Evolutionary conservation across 2,888 invertebrate genomes (phyloP), one percentile per base, ranked within the genome.

Genomic region (Pristionchus entomophagus): DNA sequence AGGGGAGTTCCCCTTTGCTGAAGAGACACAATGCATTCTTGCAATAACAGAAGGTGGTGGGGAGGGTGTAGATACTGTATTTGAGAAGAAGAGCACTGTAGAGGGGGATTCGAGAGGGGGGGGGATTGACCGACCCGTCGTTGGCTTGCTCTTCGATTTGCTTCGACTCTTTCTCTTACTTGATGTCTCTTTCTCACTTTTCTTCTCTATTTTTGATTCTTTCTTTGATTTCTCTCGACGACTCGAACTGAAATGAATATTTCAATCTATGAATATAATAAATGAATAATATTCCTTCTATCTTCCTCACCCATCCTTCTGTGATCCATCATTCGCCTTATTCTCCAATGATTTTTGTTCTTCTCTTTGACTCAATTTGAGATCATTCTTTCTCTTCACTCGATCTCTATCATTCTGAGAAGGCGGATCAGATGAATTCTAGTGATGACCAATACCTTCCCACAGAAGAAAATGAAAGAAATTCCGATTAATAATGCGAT

Each of bases 401-500:
- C 69, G 69, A 69, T 69, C 69, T 69, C 69, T 35, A 38, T 69
- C 69, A 19, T 69, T 69, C 69, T 69, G 5, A 69, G 38, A 5
- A 26, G 29, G 2, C 22, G 5, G 22, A 69, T 22, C 6, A 69
- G n/a, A 32, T 38, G 19, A 5, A 69, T 8, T 19, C 4, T 5
- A 38, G 19, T 0, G 38, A 38, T 29, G 69, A 12, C 12, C 12
- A 17, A 3, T 32, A 69, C 69, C 69, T 69, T 69, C n/a, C 69
- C 69, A 69, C 69, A 69, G 69, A 69, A 69, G 38, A 38, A 69
- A 35, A 69, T 38, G 38, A 69, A 19, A 8, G 69, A 69, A 38
- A 69, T 69, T 38, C 69, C 69, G 41, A 69, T 69, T 38, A 38
- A 69, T 38, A 69, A 69, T 17, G 69, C 35, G 69, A 69, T 69